Base-by-base conservation (phyloP, 1,140 invertebrate genomes). In the Triops longicaudatus region DNA sequence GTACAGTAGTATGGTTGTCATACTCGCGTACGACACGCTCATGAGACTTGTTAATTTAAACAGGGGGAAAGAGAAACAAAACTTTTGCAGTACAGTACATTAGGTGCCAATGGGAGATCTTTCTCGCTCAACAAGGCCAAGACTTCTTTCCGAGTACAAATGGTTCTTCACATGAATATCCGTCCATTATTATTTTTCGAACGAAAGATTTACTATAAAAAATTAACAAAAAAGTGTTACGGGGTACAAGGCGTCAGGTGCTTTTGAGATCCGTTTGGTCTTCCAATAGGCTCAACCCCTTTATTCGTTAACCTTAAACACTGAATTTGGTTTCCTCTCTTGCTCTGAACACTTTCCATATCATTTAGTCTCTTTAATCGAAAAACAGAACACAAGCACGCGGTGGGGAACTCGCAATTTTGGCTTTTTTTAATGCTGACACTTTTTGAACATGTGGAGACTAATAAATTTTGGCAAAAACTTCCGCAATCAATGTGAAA, bases 61-160 rank as follows among this genome's bases (percentile, higher is more conserved):
- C 14, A 63, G 44, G 14, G 43, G 50, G 50, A 63, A 63, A 6
- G 22, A 22, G 22, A 63, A 63, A 17, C 4, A 63, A 63, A 63
- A 63, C 5, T 63, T 63, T 63, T 63, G 50, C 17, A 63, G 50
- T 63, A 63, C 50, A 63, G 50, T 63, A 63, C 50, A 63, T 63
- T 63, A 63, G 50, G 22, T 63, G 50, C 50, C 50, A 63, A 63
- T 63, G 50, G 50, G 50, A 63, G 50, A 63, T 63, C 50, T 63
- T 63, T 63, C 50, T 63, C 50, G 50, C 50, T 63, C 10, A 63
- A 63, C 50, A 63, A 63, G 50, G 50, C 50, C 50, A 63, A 63
- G 50, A 63, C 50, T 63, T 63, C 50, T 63, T 63, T 63, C 50
- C 50, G 50, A 63, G 50, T 63, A 63, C 50, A 63, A 63, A 63